Evolutionary conservation across 2,113 vertebrate species (phyloP).

Genomic region (Synodontis membranacea): DNA sequence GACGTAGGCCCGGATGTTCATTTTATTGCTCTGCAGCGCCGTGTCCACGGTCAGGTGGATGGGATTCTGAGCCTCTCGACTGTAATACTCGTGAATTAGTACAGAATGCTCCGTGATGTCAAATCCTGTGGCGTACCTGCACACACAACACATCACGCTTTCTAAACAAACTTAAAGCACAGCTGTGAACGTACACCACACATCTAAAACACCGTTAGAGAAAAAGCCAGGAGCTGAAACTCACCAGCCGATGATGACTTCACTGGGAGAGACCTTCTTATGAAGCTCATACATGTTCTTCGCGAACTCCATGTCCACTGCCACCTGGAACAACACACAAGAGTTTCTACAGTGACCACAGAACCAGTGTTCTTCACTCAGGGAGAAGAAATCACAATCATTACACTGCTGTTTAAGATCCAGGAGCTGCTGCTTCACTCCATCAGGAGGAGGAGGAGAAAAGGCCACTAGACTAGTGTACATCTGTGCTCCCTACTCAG

Average conservation of each 20-base stretch:
- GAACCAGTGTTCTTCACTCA: too few species aligned
- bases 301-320: slow-evolving; percentile 98
- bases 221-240: not conserved
- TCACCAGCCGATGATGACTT: slow-evolving; percentile 95
- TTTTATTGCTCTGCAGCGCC: slow-evolving; percentile 89
- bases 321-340: slow-evolving; percentile 85
- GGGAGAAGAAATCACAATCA: too few species aligned
- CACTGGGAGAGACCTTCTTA: slow-evolving; percentile 94
- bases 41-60: slow-evolving; percentile 95
- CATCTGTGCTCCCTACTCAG: too few species aligned
- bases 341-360: too few species aligned
- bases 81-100: slow-evolving; percentile 98
- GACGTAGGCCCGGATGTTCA: slow-evolving; percentile 97
- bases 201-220: not conserved
- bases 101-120: slow-evolving; percentile 99
- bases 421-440: too few species aligned
- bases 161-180: not conserved
- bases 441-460: too few species aligned
- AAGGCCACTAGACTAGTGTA: too few species aligned
- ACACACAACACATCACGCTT: not conserved
- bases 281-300: slow-evolving; percentile 99
- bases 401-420: too few species aligned
- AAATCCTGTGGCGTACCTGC: slow-evolving; percentile 95
- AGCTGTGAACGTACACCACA: not conserved
- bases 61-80: slow-evolving; percentile 92